Base-by-base conservation (phyloP, 2,888 invertebrate genomes). In the Carcina quercana region DNA sequence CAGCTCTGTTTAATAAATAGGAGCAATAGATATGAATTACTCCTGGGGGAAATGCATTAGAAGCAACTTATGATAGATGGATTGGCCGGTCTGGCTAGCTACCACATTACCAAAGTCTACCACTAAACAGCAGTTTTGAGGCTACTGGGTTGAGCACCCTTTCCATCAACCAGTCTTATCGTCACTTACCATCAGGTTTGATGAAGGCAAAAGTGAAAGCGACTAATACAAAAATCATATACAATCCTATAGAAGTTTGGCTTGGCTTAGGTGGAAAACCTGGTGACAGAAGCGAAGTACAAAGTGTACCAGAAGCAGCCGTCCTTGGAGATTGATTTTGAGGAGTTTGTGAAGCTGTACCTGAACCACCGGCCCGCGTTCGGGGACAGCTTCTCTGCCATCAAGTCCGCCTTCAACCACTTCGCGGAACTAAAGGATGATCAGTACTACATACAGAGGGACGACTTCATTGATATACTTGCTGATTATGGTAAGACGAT, bases 331-430 rank as follows among this genome's bases (percentile, higher is more conserved):
- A 83, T 92, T 13, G 86, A 87, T 32, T 90, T 93, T 45, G 86
- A 87, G 13, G 88, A 89, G 39, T 88, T 89, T 40, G 86, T 91
- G 1, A 87, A 86, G 52, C 61, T 90, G 10, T 91, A 88, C 49
- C 53, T 90, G 27, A 91, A 91, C 59, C 89, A 91, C 53, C 84
- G 88, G 40, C 89, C 90, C 0, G 86, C 84, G 1, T 80, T 86
- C 46, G 87, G 88, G 0, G 79, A 87, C 40, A 74, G 65, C 11
- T 58, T 65, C 35, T 58, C 56, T 15, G 62, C 72, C 19, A 46
- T 89, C n/a, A 62, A 68, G 33, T 54, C 66, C 24, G 82, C 86
- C 1, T 89, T 88, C 46, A 56, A 57, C 15, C 55, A 55, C 15
- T 83, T 86, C 43, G 70, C 76, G n/a, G 27, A 42, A 3, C 28